Evolutionary conservation across 2,797 vertebrate species (phyloP), one percentile per base, ranked within the genome.

Genomic region (Psittacula echo): DNA sequence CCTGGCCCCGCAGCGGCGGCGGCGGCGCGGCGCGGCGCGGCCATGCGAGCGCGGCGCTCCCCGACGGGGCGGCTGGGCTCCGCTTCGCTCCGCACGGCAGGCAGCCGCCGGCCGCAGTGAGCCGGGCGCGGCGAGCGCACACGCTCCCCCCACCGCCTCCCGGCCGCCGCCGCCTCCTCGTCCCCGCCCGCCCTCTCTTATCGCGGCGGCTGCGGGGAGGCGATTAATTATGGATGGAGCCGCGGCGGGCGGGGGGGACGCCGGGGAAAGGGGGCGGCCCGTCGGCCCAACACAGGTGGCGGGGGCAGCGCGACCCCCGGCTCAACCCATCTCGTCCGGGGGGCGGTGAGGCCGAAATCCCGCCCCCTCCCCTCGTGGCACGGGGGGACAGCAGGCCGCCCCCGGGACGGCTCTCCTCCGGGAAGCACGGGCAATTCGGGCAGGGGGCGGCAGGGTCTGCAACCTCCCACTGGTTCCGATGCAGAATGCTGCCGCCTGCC

Each of bases 1-100:
- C 98, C 97, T 97, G 97, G 98, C 96, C 97, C 98, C 98, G 98
- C 97, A 82, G 98, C 98, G 95, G 98, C 96, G 92, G 91, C 94
- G 85, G 71, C 42, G 94, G 73, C 91, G 77, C 88, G 95, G 97
- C 97, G 97, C 96, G 97, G 96, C 90, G 97, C 95, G 96, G 97
- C 96, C 71, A 94, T 93, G 61, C 97, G 97, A 96, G 95, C 92
- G 97, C 95, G 96, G 97, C 96, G 97, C 95, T 96, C 95, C 96
- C 98, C 97, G 95, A 97, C 97, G 94, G 96, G 94, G 95, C 97
- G 96, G 96, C 78, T 79, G 39, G 21, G 60, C 88, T 79, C 51
- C 39, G 85, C 93, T 92, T 48, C 50, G 29, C 82, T 90, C 90
- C 53, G 85, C 94, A 86, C 93, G 87, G 91, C 89, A 92, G 91